Percentiles rank a stretch among this genome's conserved stretches.
phyloP scores from a whole-genome alignment of 2,888 invertebrate species.

The Acrobeloides nanus region DNA sequence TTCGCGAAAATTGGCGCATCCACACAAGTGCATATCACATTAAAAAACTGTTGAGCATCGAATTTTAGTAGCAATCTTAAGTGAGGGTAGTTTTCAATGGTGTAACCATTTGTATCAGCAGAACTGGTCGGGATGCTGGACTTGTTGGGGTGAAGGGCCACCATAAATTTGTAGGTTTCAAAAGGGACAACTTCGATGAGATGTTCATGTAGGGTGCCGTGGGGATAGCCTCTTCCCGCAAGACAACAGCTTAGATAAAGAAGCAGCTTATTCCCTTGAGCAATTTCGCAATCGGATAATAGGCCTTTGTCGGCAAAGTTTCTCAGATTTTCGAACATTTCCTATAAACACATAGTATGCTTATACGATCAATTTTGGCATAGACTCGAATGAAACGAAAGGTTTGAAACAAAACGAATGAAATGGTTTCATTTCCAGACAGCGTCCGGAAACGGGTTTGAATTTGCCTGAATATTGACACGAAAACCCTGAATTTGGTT shows the following conservation, averaged over 20 bases:
- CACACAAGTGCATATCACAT: conserved; percentile 43
- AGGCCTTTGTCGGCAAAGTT: conserved; percentile 30
- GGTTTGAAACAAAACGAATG: too few species aligned
- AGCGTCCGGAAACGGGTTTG: too few species aligned
- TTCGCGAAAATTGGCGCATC: conserved; percentile 34
- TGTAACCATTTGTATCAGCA: conserved; percentile 1
- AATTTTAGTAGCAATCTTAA: conserved; percentile 68
- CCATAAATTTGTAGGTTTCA: conserved; percentile 32
- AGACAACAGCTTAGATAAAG: conserved; percentile 77
- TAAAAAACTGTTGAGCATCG: conserved; percentile 66
- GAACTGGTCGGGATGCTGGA: too few species aligned
- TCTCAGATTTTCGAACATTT: conserved; percentile 43
- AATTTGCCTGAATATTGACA: too few species aligned
- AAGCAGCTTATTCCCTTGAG: conserved; percentile 72
- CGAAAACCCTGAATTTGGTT: too few species aligned
- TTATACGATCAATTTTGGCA: conserved; percentile 3
- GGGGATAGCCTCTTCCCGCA: conserved; percentile 75
- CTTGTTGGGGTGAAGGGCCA: conserved; percentile 28
- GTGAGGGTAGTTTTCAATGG: conserved; percentile 32
- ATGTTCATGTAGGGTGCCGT: conserved; percentile 57
- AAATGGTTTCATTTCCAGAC: too few species aligned
- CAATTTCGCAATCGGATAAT: conserved; percentile 57
- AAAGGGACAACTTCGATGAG: conserved; percentile 30
- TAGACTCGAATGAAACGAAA: conserved; percentile 11
- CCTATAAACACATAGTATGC: conserved; percentile 23